These are phyloP conservation scores for Brachyhypopomus occidentalis DNA, from an alignment of 2,113 vertebrate genomes.

Conservation along the genomic window DNA sequence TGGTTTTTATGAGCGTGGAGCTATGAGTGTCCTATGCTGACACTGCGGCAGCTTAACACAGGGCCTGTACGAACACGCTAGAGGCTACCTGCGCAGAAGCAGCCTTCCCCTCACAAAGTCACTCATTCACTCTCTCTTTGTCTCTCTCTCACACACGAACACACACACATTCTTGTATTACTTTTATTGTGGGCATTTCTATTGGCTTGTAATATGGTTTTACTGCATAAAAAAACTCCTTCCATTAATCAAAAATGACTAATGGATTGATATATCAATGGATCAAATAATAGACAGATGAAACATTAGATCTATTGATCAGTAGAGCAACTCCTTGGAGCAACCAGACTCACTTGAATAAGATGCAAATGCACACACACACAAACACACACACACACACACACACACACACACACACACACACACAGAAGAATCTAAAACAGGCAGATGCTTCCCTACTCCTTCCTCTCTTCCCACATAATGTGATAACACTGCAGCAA, in stretches of 20 bases:
- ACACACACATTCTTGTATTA: slow-evolving; percentile 6
- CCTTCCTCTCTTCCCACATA: slow-evolving; percentile 38
- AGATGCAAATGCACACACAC: not conserved
- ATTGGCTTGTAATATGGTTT: too few species aligned
- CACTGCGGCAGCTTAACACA: slow-evolving; percentile 29
- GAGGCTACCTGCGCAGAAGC: not conserved
- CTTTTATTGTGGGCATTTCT: too few species aligned
- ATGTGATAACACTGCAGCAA: slow-evolving; percentile 53
- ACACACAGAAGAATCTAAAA: slow-evolving; percentile 10
- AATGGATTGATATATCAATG: too few species aligned
- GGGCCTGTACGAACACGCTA: slow-evolving; percentile 51
- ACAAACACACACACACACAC: slow-evolving; percentile 5
- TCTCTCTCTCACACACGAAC: slow-evolving; percentile 20
- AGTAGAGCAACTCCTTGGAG: too few species aligned
- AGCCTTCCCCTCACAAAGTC: not conserved
- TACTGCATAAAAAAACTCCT: too few species aligned
- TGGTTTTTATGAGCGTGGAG: slow-evolving; percentile 53
- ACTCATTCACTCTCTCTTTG: not conserved
- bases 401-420: not conserved
- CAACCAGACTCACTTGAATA: too few species aligned
- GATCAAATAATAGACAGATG: too few species aligned
- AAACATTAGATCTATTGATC: too few species aligned
- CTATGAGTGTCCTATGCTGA: slow-evolving; percentile 40
- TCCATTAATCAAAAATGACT: too few species aligned
- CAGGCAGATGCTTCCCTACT: slow-evolving; percentile 40